Evolutionary conservation across 2,113 vertebrate genomes (phyloP), one percentile per base, ranked within the genome.

Genomic region (Halcyon senegalensis): DNA sequence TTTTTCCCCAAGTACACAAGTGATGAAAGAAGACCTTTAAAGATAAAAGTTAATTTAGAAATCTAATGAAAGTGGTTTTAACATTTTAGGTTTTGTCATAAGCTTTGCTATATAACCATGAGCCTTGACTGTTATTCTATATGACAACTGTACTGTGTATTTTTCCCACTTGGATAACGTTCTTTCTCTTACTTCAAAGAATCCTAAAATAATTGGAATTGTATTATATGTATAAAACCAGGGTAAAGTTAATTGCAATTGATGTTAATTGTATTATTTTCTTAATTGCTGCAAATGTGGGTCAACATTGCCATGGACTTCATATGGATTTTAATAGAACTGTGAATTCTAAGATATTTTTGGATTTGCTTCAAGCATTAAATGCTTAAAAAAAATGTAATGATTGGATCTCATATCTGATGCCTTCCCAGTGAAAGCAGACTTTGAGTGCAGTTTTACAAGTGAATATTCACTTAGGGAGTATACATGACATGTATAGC

Each of bases 241-340:
- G 80, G 43, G 58, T 91, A 91, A 94, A 95, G 89, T 94, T 96
- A 97, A 95, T 96, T 96, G 89, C 95, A 96, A 94, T 84, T 82
- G 14, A 68, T 94, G 89, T 82, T 96, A 96, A 96, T 95, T 89
- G 76, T 87, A 79, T 94, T 95, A 85, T 94, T 96, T 94, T 91
- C 86, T 82, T 95, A 96, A 95, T 94, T 95, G 95, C 56, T 92
- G 73, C 31, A 93, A 89, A 97, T 97, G 90, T 96, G 66, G 93
- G 95, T 94, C 92, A 94, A 64, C 48, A 82, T 31, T 96, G n/a
- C 15, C 43, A 64, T 37, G 13, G 77, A 84, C 73, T 95, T 94
- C 62, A 84, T 84, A 92, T 46, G 84, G 76, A 56, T 93, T 94
- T 94, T 95, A 96, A 89, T 95, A 94, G 88, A 87, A 92, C 69